A percentile compares a stretch with the other conserved stretches of the same genome.
phyloP scores from a whole-genome alignment of 2,797 vertebrate species.

The Sebastes steindachneri region DNA sequence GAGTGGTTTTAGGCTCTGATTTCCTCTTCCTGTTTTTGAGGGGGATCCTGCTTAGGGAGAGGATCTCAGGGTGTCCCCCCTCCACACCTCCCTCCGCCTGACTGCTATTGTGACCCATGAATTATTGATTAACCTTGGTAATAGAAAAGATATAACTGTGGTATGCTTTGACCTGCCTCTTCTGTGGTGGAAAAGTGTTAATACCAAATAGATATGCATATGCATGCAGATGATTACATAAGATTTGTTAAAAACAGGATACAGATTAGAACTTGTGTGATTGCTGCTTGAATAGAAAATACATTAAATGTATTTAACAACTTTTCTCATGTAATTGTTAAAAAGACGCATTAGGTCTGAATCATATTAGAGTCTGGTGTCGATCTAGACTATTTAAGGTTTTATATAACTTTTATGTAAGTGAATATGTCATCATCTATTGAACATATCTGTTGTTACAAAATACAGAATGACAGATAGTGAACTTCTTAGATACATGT shows the following conservation, averaged over 20 bases:
- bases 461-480: conserved; percentile 7
- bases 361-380: not conserved
- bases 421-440: not conserved
- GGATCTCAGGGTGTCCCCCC: conserved; percentile 62
- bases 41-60: conserved; percentile 59
- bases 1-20: conserved; percentile 67
- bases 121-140: conserved; percentile 86
- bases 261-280: conserved; percentile 14
- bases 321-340: not conserved
- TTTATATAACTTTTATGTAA: not conserved
- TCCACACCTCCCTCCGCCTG: conserved; percentile 31
- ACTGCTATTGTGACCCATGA: conserved; percentile 84
- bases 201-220: conserved; percentile 72
- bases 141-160: conserved; percentile 84
- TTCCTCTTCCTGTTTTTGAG: conserved; percentile 76
- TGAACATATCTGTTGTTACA: not conserved
- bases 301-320: not conserved
- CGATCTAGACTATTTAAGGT: not conserved
- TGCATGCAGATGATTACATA: conserved; percentile 49
- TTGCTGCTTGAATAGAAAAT: conserved; percentile 11
- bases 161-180: conserved; percentile 75
- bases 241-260: conserved; percentile 44
- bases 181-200: conserved; percentile 66
- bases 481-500: conserved; percentile 20
- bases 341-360: not conserved